Evolutionary conservation across 2,113 vertebrate species (phyloP).

Genomic region (Girardinichthys multiradiatus): DNA sequence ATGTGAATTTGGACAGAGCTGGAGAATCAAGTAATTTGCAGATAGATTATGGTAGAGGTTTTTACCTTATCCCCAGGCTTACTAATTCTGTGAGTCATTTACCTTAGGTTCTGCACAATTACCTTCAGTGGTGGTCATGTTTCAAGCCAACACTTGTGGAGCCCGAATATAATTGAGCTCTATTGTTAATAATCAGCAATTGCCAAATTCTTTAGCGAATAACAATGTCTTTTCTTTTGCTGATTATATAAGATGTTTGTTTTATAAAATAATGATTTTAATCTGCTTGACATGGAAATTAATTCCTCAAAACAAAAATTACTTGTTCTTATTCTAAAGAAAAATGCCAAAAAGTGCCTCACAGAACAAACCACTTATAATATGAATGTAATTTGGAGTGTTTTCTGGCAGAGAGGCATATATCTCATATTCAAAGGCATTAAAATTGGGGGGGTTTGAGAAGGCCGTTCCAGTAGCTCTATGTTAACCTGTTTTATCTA

Average conservation of each 20-base stretch:
- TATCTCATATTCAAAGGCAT: too few relatives aligned
- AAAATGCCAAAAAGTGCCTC: background rate
- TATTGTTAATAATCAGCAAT: slow-evolving; percentile 13
- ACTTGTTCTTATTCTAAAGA: slow-evolving; percentile 13
- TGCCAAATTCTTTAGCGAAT: background rate
- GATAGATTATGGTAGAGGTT: slow-evolving; percentile 1
- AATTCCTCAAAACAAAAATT: background rate
- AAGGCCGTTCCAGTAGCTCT: too few relatives aligned
- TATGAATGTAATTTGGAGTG: background rate
- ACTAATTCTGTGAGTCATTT: slow-evolving; percentile 23
- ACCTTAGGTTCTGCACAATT: slow-evolving; percentile 40
- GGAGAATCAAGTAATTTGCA: slow-evolving; percentile 18
- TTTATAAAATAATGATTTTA: slow-evolving; percentile 6
- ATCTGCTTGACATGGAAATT: slow-evolving; percentile 15
- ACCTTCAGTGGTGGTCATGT: slow-evolving; percentile 11
- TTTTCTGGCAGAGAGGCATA: too few relatives aligned
- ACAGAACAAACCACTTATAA: background rate
- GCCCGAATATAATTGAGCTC: slow-evolving; percentile 5
- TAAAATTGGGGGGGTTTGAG: too few relatives aligned
- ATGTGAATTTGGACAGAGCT: background rate
- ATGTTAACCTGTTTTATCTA: too few relatives aligned
- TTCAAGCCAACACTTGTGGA: slow-evolving; percentile 7
- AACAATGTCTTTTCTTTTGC: background rate
- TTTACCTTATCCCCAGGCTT: slow-evolving; percentile 10
- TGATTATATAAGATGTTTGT: slow-evolving; percentile 15